Base-by-base conservation (phyloP, 2,113 vertebrate species). In the Protomyctophum bolini region DNA sequence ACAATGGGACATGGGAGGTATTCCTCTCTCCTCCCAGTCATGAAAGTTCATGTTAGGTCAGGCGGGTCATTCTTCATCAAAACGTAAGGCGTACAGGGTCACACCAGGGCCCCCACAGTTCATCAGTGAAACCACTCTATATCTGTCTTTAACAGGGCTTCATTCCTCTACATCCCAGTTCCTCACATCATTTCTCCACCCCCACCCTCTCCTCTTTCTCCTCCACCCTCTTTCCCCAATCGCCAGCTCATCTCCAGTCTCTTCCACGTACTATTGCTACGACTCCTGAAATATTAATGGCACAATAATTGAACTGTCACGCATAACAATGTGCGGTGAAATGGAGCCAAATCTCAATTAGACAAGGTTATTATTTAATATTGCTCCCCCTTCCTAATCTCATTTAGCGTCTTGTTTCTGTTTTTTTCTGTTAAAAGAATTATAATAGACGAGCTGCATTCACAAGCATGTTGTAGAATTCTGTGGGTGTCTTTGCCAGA, bases 341-440 rank as follows among this genome's bases (percentile, higher is more conserved):
- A 87, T 73, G 1, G 61, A 79, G 72, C 63, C 65, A 83, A 86
- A 87, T 91, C 67, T 83, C 82, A 88, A 85, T 91, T 85, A 88
- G 76, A 73, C 70, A 74, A 72, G 82, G 78, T 83, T 79, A 84
- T 91, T 83, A 87, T 82, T 78, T 81, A 79, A 81, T 86, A 84
- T 81, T 65, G 66, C 71, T 75, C 55, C 66, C 48, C 67, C 72
- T 81, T 85, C 72, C 76, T 86, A 80, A 90, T 88, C 87, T 76
- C 83, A 82, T 89, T 87, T 68, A 45, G 71, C 47, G 10, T 58
- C 65, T 70, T 87, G 78, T 84, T 87, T 81, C 70, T 76, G 68
- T 75, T 80, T 83, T 77, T 54, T 69, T 62, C 45, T 33, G 49
- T 72, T 68, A 15, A 81, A 66, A 14, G 82, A 21, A 83, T 91